Percentiles rank a stretch among this genome's conserved stretches.
These are phyloP conservation scores for Allobates femoralis DNA, from an alignment of 2,797 vertebrate species.

Conservation along the genomic window DNA sequence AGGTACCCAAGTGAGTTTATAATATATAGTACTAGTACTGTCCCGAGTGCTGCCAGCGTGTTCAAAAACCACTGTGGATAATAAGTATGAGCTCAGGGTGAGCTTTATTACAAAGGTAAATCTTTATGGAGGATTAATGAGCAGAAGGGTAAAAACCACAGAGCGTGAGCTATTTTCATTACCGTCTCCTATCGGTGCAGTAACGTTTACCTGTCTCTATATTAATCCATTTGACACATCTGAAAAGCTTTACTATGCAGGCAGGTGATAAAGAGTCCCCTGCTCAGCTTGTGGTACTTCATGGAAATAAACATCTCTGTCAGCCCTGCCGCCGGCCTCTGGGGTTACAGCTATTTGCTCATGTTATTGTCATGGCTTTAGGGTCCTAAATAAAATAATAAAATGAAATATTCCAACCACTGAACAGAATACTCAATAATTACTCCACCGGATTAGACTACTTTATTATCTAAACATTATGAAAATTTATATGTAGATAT, in stretches of 20 bases:
- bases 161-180: conserved; percentile 40
- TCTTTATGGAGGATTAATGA: conserved; percentile 52
- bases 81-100: conserved; percentile 13
- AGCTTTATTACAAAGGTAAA: conserved; percentile 32
- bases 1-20: conserved; percentile 26
- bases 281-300: conserved; percentile 34
- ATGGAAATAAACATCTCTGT: conserved; percentile 37
- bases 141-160: background rate
- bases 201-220: conserved; percentile 20
- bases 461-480: background rate
- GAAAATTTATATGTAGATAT: background rate
- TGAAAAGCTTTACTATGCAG: conserved; percentile 6
- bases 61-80: conserved; percentile 4
- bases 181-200: background rate
- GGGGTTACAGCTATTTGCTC: conserved; percentile 36
- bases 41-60: background rate
- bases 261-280: conserved; percentile 40
- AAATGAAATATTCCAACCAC: background rate
- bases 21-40: conserved; percentile 13
- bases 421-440: background rate
- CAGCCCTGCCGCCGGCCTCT: conserved; percentile 25
- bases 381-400: conserved; percentile 20
- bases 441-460: background rate
- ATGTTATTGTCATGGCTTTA: conserved; percentile 32
- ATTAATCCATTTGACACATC: conserved; percentile 50